Base-by-base conservation (phyloP, 2,888 invertebrate genomes). In the Xestia sexstrigata region DNA sequence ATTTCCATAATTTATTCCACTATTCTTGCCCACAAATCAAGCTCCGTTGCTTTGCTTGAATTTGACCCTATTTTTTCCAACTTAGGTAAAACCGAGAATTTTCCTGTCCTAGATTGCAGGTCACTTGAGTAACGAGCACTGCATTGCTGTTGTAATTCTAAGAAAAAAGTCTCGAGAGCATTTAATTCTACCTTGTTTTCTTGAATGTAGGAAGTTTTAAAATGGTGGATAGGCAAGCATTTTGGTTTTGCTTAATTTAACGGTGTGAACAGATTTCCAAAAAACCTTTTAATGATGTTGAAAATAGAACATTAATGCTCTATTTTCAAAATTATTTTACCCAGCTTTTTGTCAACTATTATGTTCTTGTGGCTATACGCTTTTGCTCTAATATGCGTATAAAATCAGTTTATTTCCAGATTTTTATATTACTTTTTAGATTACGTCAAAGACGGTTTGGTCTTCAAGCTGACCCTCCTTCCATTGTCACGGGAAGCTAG, bases 41-140 rank as follows among this genome's bases (percentile, higher is more conserved):
- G 23, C 49, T 17, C 23, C 45, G 15, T 39, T 42, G 17, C 35
- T 49, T 35, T 13, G 15, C 15, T 47, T 30, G 15, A 82, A 81
- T 47, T 49, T 26, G 42, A 69, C 20, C 62, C 15, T 23, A 39
- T 23, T 68, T 58, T 72, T 58, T 58, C 13, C 63, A 35, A 65
- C 26, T 49, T 42, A 26, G 42, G 67, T 70, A 23, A 62, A 68
- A 78, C 58, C 30, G 15, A 58, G 62, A 52, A 58, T 23, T 79
- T 45, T 30, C 26, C 26, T n/a, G n/a, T 55, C 15, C 35, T 68
- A 30, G 45, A 58, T 71, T 63, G 60, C 63, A 74, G 79, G 79
- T 84, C 74, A 79, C 39, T 74, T 67, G 74, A 58, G 63, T 60
- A 58, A 49, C 26, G 7, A 58, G 47, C 23, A 26, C 35, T 65